Percentiles rank a stretch among this genome's conserved stretches.
phyloP scores from a whole-genome alignment of 2,113 vertebrate species.

The Sorex araneus region DNA sequence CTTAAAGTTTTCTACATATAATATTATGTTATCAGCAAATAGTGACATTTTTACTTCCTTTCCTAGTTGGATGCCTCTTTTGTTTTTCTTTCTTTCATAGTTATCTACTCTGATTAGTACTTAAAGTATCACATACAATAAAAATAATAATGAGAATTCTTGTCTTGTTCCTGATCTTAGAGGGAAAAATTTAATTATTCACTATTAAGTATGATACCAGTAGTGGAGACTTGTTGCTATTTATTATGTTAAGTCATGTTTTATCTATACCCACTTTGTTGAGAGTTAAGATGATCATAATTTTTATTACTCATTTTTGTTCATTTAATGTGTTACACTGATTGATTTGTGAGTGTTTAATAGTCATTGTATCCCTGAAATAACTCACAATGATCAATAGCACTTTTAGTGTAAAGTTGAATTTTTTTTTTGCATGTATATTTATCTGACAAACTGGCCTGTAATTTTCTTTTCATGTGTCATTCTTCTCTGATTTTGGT shows the following conservation, averaged over 20 bases:
- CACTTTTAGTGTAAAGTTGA: neutral
- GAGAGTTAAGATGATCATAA: neutral
- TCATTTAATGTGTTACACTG: neutral
- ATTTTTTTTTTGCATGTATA: too few species aligned
- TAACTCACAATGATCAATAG: neutral
- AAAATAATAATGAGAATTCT: neutral
- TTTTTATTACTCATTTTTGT: neutral
- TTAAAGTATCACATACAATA: neutral
- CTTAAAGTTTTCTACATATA: neutral
- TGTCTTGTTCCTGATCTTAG: neutral
- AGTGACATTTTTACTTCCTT: neutral
- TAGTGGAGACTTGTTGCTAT: neutral
- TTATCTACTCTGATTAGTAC: neutral
- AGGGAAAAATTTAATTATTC: neutral
- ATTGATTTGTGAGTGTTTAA: neutral
- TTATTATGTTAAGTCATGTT: neutral
- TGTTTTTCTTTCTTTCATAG: neutral
- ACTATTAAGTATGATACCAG: neutral
- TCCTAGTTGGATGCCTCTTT: neutral
- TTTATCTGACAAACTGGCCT: too few species aligned
- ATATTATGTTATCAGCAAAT: neutral
- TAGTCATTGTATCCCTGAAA: neutral
- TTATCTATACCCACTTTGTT: neutral
- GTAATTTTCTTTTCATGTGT: neutral
- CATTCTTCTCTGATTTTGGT: neutral